Base-by-base conservation (phyloP, 2,888 invertebrate species). In the Agrypnus murinus region DNA sequence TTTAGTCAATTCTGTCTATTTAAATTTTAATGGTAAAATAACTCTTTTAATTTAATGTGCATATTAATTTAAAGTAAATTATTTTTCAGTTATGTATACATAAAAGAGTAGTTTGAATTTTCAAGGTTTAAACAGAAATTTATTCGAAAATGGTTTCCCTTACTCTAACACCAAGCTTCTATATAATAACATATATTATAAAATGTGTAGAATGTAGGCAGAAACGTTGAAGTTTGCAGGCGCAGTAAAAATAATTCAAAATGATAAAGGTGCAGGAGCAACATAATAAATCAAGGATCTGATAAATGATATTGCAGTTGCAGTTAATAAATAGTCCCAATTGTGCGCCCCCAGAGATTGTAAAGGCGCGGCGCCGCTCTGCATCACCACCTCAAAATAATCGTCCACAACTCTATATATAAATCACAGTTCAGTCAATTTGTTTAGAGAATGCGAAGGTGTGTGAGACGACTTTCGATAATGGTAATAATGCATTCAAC, bases 331-430 rank as follows among this genome's bases (percentile, higher is more conserved):
- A 65, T 65, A 65, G 57, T 65, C 45, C 53, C 58, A 58, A 58
- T 58, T 58, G 58, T 43, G 58, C 58, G 58, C 58, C 65, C 65
- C 65, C 50, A 45, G 57, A 65, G 55, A 45, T 55, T 65, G 65
- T 65, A 55, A 57, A 55, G 65, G 65, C 65, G 65, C 55, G 65
- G 40, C 60, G 62, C 46, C 60, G 62, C 46, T 67, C 59, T 40
- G 67, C 67, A 60, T 67, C 62, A 40, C 45, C 50, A 55, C 53
- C 53, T 68, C 55, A 53, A 55, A 38, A 68, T 62, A 68, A 68
- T 68, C 60, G 31, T 40, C 46, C 14, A 55, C 43, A 55, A 65
- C 31, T 64, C 48, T 15, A 64, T 5, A 25, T 25, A 64, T 65
- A 68, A 68, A 68, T 68, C 53, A 53, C 40, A 38, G 53, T 32